Conservation (phyloP, 2,797 vertebrate species). For the Discoglossus pictus region DNA sequence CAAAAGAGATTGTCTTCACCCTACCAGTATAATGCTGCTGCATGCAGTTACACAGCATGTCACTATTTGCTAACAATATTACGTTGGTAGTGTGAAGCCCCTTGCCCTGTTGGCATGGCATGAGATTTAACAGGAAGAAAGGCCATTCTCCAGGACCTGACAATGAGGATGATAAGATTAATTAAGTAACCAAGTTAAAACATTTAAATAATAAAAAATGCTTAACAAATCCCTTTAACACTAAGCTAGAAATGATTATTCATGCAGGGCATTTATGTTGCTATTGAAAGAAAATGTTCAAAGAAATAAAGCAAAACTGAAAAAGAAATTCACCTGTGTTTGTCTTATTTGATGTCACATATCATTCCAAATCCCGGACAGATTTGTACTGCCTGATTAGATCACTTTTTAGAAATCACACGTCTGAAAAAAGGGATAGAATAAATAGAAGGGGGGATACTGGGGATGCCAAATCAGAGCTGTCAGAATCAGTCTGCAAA, state of each 20-base stretch:
- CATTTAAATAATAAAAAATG: no score
- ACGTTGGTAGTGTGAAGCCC: no score
- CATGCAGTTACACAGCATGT: no score
- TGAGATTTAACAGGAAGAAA: no score
- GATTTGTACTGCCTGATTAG: slow-evolving; percentile 23
- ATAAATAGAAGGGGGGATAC: slow-evolving; percentile 19
- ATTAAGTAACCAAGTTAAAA: no score
- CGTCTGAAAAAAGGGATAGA: slow-evolving; percentile 14
- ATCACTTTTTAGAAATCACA: slow-evolving; percentile 32
- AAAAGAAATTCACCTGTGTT: slow-evolving; percentile 27
- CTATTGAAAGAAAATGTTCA: slow-evolving; percentile 28
- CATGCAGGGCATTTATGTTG: slow-evolving; percentile 34
- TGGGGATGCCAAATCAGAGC: slow-evolving; percentile 30
- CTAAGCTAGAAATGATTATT: slow-evolving; percentile 40
- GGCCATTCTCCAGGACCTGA: no score
- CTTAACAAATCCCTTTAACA: slow-evolving; percentile 33
- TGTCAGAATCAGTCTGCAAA: slow-evolving; percentile 25
- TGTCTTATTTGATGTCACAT: slow-evolving; percentile 30
- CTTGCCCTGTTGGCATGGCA: no score
- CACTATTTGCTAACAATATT: no score
- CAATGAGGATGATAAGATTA: no score
- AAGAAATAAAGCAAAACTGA: slow-evolving; percentile 17
- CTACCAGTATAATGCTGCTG: no score
- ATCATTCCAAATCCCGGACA: slow-evolving; percentile 26
- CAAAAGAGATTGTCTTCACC: no score